Conservation (phyloP, 2,797 vertebrate genomes). For the Artibeus lituratus region DNA sequence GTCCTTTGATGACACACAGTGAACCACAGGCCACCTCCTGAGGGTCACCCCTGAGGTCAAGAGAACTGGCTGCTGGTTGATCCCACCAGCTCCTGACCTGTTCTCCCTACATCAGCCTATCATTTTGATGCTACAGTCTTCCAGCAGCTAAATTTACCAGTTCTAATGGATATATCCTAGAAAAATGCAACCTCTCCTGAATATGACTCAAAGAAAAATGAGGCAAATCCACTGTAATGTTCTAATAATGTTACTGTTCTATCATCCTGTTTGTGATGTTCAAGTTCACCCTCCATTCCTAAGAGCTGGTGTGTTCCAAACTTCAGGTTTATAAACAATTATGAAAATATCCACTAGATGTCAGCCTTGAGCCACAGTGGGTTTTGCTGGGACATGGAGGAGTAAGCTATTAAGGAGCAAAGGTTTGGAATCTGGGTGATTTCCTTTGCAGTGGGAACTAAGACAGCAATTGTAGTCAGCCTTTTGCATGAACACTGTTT, state of each 20-base stretch:
- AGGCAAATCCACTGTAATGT: background rate
- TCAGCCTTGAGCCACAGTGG: conserved; percentile 41
- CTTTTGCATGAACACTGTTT: background rate
- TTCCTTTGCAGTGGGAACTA: background rate
- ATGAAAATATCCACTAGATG: conserved; percentile 50
- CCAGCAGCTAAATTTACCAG: background rate
- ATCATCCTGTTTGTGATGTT: background rate
- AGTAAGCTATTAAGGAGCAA: background rate
- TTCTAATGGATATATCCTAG: background rate
- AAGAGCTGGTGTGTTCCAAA: background rate
- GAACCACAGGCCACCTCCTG: background rate
- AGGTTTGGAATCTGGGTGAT: background rate
- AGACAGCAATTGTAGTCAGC: background rate
- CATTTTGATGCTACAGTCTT: background rate
- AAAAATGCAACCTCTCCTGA: background rate
- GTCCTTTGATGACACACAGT: background rate
- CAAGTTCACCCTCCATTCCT: background rate
- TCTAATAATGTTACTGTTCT: background rate
- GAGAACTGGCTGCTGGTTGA: background rate
- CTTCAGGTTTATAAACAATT: background rate
- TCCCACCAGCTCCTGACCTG: background rate
- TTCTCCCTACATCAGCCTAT: background rate
- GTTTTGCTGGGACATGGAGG: rapidly evolving
- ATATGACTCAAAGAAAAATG: background rate
- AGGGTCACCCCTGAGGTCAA: background rate